A percentile compares a stretch with the other conserved stretches of the same genome.
These are phyloP conservation scores for Argyrosomus regius DNA, from an alignment of 2,797 vertebrate species.

Conservation along the genomic window DNA sequence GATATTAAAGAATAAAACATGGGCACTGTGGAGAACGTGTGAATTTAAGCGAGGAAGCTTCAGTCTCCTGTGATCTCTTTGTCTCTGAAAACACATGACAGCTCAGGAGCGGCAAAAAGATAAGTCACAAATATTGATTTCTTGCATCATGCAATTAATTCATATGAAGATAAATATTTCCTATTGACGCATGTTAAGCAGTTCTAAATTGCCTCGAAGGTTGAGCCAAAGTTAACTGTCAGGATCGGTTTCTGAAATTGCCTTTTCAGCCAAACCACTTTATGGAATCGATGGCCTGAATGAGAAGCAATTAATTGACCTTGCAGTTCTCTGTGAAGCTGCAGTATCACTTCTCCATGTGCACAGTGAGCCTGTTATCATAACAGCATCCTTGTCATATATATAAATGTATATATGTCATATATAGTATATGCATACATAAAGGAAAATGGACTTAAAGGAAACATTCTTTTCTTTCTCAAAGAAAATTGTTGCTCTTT, in stretches of 20 bases:
- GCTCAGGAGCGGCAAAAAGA: slow-evolving; percentile 24
- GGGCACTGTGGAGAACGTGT: neutral
- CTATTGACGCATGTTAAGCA: slow-evolving; percentile 71
- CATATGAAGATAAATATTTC: slow-evolving; percentile 77
- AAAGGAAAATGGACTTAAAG: neutral
- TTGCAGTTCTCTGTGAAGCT: slow-evolving; percentile 62
- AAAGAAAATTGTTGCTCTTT: slow-evolving; percentile 3
- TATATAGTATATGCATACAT: neutral
- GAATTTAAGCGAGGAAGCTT: neutral
- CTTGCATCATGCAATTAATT: slow-evolving; percentile 62
- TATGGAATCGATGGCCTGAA: slow-evolving; percentile 80
- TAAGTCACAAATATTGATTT: slow-evolving; percentile 69
- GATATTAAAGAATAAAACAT: slow-evolving; percentile 26
- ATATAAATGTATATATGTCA: neutral
- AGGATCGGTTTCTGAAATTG: slow-evolving; percentile 78
- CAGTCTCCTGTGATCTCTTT: slow-evolving; percentile 29
- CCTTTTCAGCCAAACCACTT: slow-evolving; percentile 79
- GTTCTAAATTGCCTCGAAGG: slow-evolving; percentile 75
- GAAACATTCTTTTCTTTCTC: neutral
- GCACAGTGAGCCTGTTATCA: slow-evolving; percentile 8
- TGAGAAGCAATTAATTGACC: slow-evolving; percentile 80
- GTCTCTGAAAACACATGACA: slow-evolving; percentile 23
- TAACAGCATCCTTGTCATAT: slow-evolving; percentile 5
- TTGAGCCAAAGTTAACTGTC: slow-evolving; percentile 83
- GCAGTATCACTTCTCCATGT: slow-evolving; percentile 35